phyloP scores from a whole-genome alignment of 2,888 invertebrate genomes.

The Dimorphilus gyrociliatus region DNA sequence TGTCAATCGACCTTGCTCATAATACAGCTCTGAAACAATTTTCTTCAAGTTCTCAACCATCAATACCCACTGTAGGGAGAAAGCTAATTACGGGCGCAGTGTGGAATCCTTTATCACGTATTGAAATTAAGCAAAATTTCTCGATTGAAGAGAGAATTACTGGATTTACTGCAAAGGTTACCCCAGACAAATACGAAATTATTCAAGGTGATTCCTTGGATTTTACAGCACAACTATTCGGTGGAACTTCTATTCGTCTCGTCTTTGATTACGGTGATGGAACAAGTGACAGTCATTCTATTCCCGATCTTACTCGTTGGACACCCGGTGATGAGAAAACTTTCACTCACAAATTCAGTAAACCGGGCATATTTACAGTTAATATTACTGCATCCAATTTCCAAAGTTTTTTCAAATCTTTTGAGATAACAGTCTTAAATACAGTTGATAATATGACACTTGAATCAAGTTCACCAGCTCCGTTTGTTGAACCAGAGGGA shows the following conservation, averaged over 20 bases:
- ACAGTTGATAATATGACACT: constrained; percentile 14
- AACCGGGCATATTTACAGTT: constrained; percentile 12
- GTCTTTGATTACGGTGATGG: constrained; percentile 10
- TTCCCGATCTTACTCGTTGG: too few species aligned
- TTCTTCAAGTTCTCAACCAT: too few species aligned
- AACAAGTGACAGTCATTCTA: not conserved
- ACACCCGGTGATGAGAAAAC: too few species aligned
- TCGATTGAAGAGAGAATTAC: too few species aligned
- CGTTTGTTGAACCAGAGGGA: constrained; percentile 4
- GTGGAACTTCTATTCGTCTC: constrained; percentile 15
- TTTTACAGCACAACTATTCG: constrained; percentile 11
- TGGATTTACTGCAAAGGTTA: too few species aligned
- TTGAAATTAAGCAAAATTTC: too few species aligned
- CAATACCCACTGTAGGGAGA: too few species aligned
- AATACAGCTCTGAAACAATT: too few species aligned
- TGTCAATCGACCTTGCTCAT: too few species aligned
- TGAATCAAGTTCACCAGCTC: constrained; percentile 7
- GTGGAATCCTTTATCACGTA: too few species aligned
- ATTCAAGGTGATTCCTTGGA: constrained; percentile 7
- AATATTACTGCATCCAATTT: constrained; percentile 11
- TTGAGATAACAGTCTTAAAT: constrained; percentile 6
- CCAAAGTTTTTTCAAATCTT: constrained; percentile 3
- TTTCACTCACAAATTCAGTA: constrained; percentile 10
- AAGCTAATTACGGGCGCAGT: too few species aligned
- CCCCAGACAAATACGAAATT: too few species aligned